These are phyloP conservation scores for Eupithecia inturbata DNA, from an alignment of 2,888 invertebrate species.

Conservation along the genomic window DNA sequence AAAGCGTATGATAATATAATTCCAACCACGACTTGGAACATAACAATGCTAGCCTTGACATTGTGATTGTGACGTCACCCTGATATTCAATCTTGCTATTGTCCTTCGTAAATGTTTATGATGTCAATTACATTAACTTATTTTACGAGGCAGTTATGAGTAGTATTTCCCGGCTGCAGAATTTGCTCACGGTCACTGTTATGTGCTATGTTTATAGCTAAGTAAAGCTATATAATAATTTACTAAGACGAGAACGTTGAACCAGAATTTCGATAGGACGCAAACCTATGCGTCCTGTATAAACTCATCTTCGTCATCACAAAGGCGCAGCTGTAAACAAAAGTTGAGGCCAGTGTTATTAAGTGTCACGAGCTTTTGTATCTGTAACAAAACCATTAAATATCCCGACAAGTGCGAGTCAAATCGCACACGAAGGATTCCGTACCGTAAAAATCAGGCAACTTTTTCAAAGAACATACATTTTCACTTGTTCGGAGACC, in stretches of 20 bases:
- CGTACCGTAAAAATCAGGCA: too few species aligned
- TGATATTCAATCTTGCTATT: conserved; percentile 22
- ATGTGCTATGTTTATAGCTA: neutral
- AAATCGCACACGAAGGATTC: too few species aligned
- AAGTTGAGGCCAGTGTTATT: too few species aligned
- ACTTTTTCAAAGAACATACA: too few species aligned
- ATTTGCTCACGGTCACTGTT: neutral
- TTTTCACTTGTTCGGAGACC: too few species aligned
- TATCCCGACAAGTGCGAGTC: too few species aligned
- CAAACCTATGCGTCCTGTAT: neutral
- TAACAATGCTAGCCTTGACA: conserved; percentile 31
- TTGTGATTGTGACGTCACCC: conserved; percentile 23
- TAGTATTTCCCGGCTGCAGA: neutral
- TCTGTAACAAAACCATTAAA: too few species aligned
- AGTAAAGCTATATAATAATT: too few species aligned
- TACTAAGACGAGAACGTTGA: neutral
- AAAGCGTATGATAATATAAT: conserved; percentile 15
- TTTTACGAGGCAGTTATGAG: conserved; percentile 14
- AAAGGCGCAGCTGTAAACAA: neutral
- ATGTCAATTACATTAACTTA: conserved; percentile 12
- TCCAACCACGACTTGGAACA: conserved; percentile 7
- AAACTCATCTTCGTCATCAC: too few species aligned
- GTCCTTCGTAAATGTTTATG: conserved; percentile 13
- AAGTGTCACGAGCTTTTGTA: too few species aligned
- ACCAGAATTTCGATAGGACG: neutral